These are phyloP conservation scores for Donacobius atricapilla DNA, from an alignment of 2,113 vertebrate genomes.

Conservation along the genomic window DNA sequence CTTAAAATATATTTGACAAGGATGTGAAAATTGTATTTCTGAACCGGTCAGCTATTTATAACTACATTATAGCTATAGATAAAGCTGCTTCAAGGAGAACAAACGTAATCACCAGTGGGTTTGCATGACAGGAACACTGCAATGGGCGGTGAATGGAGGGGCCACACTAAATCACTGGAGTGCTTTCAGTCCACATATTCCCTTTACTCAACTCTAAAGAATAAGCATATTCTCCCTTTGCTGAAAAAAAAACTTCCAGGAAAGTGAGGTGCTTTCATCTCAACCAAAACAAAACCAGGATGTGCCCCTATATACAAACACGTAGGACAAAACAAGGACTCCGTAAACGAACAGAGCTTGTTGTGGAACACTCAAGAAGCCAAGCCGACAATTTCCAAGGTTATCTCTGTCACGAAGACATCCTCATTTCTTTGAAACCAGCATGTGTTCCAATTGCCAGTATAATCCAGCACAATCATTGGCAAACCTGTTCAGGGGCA, in stretches of 20 bases:
- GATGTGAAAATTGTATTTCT: neutral
- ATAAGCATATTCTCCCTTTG: neutral
- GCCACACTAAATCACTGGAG: neutral
- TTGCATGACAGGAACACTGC: neutral
- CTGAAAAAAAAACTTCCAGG: neutral
- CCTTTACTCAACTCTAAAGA: neutral
- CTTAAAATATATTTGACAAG: neutral
- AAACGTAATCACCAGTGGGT: neutral
- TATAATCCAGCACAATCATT: neutral
- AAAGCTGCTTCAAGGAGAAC: neutral
- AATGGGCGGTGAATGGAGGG: neutral
- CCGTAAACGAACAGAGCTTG: neutral
- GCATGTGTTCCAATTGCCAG: neutral
- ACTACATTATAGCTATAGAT: neutral
- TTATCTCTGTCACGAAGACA: constrained; percentile 16
- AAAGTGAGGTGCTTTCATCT: neutral
- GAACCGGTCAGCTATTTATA: neutral
- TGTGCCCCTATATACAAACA: neutral
- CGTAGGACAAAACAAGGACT: neutral
- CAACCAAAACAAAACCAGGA: neutral
- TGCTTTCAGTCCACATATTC: neutral
- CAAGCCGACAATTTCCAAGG: neutral
- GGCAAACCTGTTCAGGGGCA: neutral
- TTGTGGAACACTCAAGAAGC: neutral
- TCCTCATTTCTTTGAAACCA: constrained; percentile 31